Evolutionary conservation across 2,113 vertebrate genomes (phyloP).

Genomic region (Podarcis muralis): DNA sequence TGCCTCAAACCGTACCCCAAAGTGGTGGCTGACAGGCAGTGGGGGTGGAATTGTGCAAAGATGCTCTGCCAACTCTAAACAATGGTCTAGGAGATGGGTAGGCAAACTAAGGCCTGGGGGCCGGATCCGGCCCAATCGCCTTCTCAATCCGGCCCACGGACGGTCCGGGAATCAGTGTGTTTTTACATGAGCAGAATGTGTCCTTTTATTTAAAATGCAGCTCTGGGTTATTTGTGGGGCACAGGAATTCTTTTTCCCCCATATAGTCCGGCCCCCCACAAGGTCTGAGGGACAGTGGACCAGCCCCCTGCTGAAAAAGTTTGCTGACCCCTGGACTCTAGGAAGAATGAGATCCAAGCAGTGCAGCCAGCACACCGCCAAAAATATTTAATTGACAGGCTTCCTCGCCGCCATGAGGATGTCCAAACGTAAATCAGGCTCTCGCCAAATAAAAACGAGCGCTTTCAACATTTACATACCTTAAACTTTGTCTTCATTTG

Average conservation of each 20-base stretch:
- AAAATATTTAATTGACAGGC: neutral
- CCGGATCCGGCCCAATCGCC: too few relatives aligned
- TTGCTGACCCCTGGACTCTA: neutral
- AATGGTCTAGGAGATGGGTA: neutral
- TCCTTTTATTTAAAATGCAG: too few relatives aligned
- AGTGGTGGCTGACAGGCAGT: neutral
- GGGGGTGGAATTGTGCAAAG: neutral
- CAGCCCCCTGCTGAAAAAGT: too few relatives aligned
- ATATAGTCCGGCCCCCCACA: too few relatives aligned
- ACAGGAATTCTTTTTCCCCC: too few relatives aligned
- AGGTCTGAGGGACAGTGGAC: too few relatives aligned
- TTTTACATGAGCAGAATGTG: too few relatives aligned
- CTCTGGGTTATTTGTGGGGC: too few relatives aligned
- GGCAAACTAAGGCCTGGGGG: too few relatives aligned
- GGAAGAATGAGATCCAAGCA: neutral
- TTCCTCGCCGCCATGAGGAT: neutral
- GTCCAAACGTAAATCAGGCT: neutral
- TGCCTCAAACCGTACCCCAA: neutral
- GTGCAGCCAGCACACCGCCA: neutral
- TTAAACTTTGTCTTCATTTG: neutral
- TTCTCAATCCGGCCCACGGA: too few relatives aligned
- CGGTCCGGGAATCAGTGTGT: too few relatives aligned
- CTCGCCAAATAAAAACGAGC: neutral
- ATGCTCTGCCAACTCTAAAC: neutral
- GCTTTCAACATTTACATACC: too few relatives aligned